phyloP scores from a whole-genome alignment of 2,797 vertebrate genomes.

The Florisuga fusca region DNA sequence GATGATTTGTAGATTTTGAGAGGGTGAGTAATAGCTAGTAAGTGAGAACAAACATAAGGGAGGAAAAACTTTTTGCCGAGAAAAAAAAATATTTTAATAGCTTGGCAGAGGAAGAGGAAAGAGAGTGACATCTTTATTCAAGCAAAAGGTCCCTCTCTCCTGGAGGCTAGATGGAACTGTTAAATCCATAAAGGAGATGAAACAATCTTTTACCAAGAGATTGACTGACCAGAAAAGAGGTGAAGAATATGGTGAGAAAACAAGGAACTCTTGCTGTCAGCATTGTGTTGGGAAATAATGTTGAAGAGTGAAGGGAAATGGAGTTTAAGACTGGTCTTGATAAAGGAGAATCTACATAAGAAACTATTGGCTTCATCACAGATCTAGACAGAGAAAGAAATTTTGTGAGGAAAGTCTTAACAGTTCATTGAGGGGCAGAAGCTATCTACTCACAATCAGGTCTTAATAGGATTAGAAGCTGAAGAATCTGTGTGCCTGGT shows the following conservation, averaged over 20 bases:
- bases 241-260: neutral
- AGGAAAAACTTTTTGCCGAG: neutral
- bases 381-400: neutral
- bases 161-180: neutral
- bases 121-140: neutral
- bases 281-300: neutral
- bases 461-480: neutral
- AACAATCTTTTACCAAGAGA: neutral
- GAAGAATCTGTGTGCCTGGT: neutral
- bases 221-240: neutral
- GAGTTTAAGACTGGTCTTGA: neutral
- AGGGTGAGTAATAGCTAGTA: neutral
- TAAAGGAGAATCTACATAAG: neutral
- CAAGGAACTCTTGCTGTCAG: neutral
- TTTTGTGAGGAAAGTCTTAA: neutral
- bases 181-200: neutral
- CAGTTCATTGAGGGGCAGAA: fast-evolving
- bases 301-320: neutral
- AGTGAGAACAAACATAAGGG: neutral
- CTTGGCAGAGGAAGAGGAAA: neutral
- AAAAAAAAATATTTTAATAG: neutral
- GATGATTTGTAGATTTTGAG: neutral
- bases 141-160: neutral
- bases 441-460: neutral
- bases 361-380: neutral